Percentiles rank a stretch among this genome's conserved stretches.
phyloP scores from a whole-genome alignment of 2,113 vertebrate species.

The Eublepharis macularius region DNA sequence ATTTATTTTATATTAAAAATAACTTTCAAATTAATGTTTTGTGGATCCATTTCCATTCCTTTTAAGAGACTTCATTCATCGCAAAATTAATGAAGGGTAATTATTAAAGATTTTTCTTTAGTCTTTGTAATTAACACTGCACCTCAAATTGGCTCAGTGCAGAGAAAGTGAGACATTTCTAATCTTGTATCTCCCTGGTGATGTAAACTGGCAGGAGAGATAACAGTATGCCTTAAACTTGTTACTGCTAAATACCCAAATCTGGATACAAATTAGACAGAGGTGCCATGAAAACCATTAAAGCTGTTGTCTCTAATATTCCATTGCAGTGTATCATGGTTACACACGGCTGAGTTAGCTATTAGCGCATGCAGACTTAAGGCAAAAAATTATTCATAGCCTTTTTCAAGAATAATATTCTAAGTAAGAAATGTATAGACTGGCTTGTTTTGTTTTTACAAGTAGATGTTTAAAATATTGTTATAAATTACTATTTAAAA shows the following conservation, averaged over 20 bases:
- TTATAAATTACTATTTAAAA: background rate
- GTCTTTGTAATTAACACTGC: conserved; percentile 29
- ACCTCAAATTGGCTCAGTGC: conserved; percentile 16
- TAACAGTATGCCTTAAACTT: conserved; percentile 2
- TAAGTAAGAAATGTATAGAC: background rate
- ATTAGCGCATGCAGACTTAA: background rate
- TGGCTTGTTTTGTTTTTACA: background rate
- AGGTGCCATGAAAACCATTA: conserved; percentile 4
- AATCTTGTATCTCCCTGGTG: background rate
- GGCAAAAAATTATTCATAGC: conserved; percentile 27
- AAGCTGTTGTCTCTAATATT: conserved; percentile 42
- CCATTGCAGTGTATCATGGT: background rate
- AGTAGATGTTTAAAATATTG: background rate
- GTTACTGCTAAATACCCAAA: conserved; percentile 30
- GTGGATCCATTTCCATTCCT: conserved; percentile 14
- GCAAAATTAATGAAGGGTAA: conserved; percentile 34
- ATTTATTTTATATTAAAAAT: background rate
- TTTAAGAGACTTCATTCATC: conserved; percentile 42
- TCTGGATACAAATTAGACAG: conserved; percentile 38
- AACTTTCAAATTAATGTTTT: background rate
- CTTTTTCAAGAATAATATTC: background rate
- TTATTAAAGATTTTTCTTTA: conserved; percentile 43
- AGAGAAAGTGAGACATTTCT: conserved; percentile 43
- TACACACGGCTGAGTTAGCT: background rate
- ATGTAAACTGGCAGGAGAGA: conserved; percentile 27